Evolutionary conservation across 2,113 vertebrate species (phyloP), one percentile per base, ranked within the genome.

Genomic region (Siniperca knerii): DNA sequence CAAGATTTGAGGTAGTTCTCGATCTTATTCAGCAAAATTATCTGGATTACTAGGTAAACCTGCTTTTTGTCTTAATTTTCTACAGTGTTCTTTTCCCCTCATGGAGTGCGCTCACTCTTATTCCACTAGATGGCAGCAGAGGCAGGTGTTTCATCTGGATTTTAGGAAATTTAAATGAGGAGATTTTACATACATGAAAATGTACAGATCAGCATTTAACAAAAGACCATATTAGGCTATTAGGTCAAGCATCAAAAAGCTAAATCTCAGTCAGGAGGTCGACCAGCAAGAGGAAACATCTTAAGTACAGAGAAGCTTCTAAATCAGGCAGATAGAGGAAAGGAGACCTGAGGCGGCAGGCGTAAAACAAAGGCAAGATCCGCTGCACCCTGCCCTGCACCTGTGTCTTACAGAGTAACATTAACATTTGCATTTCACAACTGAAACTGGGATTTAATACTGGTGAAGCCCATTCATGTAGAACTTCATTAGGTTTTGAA

Each of bases 51-150:
- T 52, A n/a, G 37, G 10, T 25, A 13, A 46, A 75, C 20, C 2
- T 62, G 25, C n/a, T 46, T 20, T 16, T 69, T 52, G 20, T 21
- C 23, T 16, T 16, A 1, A 6, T 55, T 55, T 73, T 0, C 6
- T 3, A 6, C 21, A 2, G 0, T 8, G 2, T 66, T 48, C 23
- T 33, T 55, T 37, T 40, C 23, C 18, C 15, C n/a, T 44, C 1
- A 4, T 11, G 10, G 12, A 2, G 23, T 23, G 42, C 9, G 4
- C 5, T 25, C 23, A 29, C 16, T n/a, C 8, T 77, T 1, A 67
- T 8, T 54, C 70, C 81, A 72, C 61, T 70, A 82, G 71, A 67
- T 79, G 72, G 75, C 21, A n/a, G 75, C 0, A 84, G 70, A 74
- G 29, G 6, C 50, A 11, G 37, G 10, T 2, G 37, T 66, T 61